Conservation (phyloP, 2,113 vertebrate genomes). For the Microcebus jonahi region DNA sequence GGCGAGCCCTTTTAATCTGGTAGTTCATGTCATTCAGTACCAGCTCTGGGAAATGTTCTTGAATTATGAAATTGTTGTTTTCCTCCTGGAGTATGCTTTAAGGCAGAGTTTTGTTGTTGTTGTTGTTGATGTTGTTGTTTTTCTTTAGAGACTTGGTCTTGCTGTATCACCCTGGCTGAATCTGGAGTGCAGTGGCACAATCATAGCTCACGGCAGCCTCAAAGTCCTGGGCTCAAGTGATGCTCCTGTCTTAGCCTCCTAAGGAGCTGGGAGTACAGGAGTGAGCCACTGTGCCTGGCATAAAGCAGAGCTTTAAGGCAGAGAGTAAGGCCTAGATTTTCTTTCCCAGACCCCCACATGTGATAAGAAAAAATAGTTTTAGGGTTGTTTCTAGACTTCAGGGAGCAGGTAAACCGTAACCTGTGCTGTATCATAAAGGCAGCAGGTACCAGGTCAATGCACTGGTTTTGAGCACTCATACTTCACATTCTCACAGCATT, state of each 20-base stretch:
- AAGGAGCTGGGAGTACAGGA: no score
- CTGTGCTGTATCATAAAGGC: background rate
- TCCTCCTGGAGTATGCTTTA: background rate
- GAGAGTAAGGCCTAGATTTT: background rate
- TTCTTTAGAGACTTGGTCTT: no score
- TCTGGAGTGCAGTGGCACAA: no score
- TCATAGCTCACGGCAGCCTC: no score
- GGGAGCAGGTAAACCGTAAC: background rate
- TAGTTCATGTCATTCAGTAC: slow-evolving; percentile 44
- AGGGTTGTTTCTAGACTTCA: background rate
- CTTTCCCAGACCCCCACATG: background rate
- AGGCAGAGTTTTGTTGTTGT: background rate
- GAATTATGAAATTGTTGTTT: slow-evolving; percentile 36
- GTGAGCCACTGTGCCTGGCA: background rate
- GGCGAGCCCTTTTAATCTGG: slow-evolving; percentile 9
- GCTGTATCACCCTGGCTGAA: no score
- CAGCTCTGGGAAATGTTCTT: slow-evolving; percentile 47
- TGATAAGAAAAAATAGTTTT: background rate
- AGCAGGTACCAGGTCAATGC: background rate
- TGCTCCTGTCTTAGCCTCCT: no score
- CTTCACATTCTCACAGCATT: background rate
- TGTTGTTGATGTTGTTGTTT: no score
- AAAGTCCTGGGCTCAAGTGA: no score
- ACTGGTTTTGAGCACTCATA: background rate
- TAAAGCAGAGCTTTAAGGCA: background rate